Evolutionary conservation across 2,113 vertebrate species (phyloP), one percentile per base, ranked within the genome.

Genomic region (Alaudala cheleensis): DNA sequence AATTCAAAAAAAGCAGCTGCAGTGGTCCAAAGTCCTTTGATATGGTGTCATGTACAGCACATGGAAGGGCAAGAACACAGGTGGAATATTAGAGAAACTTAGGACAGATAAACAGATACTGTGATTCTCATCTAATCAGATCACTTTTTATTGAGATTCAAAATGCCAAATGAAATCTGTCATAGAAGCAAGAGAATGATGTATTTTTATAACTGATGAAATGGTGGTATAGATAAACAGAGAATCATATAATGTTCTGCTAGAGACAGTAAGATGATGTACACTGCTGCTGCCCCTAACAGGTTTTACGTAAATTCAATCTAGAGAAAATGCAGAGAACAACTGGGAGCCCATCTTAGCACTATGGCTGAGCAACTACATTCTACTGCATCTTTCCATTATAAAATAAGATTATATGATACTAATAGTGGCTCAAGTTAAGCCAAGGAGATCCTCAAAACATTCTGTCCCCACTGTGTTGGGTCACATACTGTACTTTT

Each of bases 21-120:
- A 74, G 29, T 8, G 7, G 34, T 39, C 26, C 14, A 25, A 81
- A 70, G 19, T 6, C 18, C 76, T 47, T 51, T 45, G 33, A 13
- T 65, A 33, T 3, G 3, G 8, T 9, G 31, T 15, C 28, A 51
- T 4, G 15, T 24, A 11, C 29, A 71, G 37, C 0, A 8, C 9
- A 42, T 2, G 4, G 25, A 86, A 83, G 19, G 9, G 23, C 10
- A 70, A 64, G 8, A 61, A 62, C 16, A 58, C 8, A 42, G 10
- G 4, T 6, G 58, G 31, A 76, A 65, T 26, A 65, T 49, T 10
- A 62, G 29, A 76, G 56, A 72, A 82, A 82, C 19, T 86, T 33
- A 37, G 26, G 42, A 40, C 8, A 86, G 77, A 58, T 33, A 86
- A 83, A 70, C 5, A 81, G n/a, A 34, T 40, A 44, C 6, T 49